These are phyloP conservation scores for Cactoblastis cactorum DNA, from an alignment of 2,888 invertebrate species.

Conservation along the genomic window DNA sequence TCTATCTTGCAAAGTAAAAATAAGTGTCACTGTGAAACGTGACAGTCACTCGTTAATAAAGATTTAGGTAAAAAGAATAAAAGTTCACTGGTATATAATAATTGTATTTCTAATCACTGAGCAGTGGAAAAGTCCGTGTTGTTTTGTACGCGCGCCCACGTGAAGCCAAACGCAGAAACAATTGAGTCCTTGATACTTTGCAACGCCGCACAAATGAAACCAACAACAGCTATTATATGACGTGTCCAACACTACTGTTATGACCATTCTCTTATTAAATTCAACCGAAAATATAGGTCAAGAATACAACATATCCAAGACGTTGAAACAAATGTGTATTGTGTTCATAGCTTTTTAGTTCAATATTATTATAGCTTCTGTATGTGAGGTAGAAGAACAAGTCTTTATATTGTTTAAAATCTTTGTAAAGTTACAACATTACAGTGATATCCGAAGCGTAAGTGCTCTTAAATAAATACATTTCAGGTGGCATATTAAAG, in stretches of 20 bases:
- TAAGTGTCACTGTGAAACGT: no score
- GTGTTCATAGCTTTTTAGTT: conserved; percentile 10
- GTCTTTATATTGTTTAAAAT: not conserved
- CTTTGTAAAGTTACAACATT: not conserved
- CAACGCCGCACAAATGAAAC: conserved; percentile 16
- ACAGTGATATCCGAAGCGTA: not conserved
- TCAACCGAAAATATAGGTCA: conserved; percentile 19
- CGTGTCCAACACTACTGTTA: conserved; percentile 18
- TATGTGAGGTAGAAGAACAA: conserved; percentile 5
- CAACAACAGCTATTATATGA: conserved; percentile 9
- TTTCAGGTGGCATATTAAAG: not conserved
- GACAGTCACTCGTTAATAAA: not conserved
- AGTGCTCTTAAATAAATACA: not conserved
- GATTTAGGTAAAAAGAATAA: not conserved
- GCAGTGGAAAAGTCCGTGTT: conserved; percentile 26
- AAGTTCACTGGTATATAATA: conserved; percentile 12
- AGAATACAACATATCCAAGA: conserved; percentile 12
- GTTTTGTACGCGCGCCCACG: conserved; percentile 4
- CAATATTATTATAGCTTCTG: not conserved
- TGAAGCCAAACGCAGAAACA: conserved; percentile 29
- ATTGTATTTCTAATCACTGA: conserved; percentile 16
- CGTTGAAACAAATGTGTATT: conserved; percentile 7
- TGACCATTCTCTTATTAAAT: not conserved
- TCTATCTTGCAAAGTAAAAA: no score
- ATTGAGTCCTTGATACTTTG: conserved; percentile 36